Evolutionary conservation across 1,140 invertebrate species (phyloP).

Genomic region (Ips typographus): DNA sequence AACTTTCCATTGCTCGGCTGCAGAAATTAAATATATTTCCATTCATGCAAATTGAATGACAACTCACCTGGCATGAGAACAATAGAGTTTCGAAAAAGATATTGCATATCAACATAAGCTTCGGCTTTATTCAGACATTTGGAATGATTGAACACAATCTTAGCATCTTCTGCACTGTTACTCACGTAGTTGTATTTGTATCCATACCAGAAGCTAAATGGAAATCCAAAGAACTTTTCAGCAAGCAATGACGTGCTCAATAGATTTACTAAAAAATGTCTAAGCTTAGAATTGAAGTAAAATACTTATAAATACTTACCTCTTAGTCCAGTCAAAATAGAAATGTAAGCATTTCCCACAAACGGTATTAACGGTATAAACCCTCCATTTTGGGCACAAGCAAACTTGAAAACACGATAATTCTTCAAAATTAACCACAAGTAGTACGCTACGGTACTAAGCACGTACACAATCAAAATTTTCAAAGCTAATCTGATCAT

Average conservation of each 20-base stretch:
- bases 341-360: neutral
- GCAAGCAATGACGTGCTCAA: neutral
- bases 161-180: conserved; percentile 10
- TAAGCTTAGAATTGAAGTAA: neutral
- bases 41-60: neutral
- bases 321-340: neutral
- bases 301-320: neutral
- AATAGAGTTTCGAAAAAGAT: neutral
- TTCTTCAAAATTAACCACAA: neutral
- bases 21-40: neutral
- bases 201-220: neutral
- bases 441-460: neutral
- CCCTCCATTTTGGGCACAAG: neutral
- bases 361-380: neutral
- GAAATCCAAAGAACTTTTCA: conserved; percentile 3
- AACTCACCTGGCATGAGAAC: neutral
- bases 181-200: conserved; percentile 1
- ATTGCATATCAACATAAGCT: neutral
- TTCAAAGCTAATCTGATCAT: too few species aligned
- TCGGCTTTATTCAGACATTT: conserved; percentile 14
- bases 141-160: conserved; percentile 6
- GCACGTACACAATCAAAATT: too few species aligned
- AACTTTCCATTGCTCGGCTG: conserved; percentile 4
- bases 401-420: neutral
- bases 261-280: conserved; percentile 9